Evolutionary conservation across 2,888 invertebrate genomes (phyloP), one percentile per base, ranked within the genome.

Genomic region (Bellardia pandia): DNA sequence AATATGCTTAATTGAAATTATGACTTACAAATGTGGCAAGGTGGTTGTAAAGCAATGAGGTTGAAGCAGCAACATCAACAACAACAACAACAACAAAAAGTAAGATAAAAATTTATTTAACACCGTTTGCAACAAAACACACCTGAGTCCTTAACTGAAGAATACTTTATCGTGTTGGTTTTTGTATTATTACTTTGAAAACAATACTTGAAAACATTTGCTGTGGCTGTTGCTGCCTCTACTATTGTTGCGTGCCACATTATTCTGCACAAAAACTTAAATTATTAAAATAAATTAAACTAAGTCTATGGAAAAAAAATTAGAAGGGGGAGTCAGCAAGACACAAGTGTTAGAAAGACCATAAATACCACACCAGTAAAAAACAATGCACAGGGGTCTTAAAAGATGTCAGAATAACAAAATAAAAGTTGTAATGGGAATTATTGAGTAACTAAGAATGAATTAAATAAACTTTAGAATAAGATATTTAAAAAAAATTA

Each of bases 31-130:
- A 42, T 23, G 37, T 40, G n/a, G 14, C 13, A 2, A 40, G 53
- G 23, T 16, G 33, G n/a, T 45, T 45, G 13, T 45, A 2, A 45
- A 23, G 40, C 8, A 16, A 64, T 16, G 60, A 30, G 75, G 51
- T 23, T 76, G 64, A 23, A 23, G 13, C 23, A 37, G 3, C 7
- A 40, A 45, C 2, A 45, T 13, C 11, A 37, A 13, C 7, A 40
- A 45, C 2, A 45, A 45, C 11, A 45, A 23, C 23, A 23, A 23
- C 11, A 45, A 33, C 33, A 33, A 11, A 53, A 53, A 45, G 23
- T 75, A 51, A 62, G 51, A 76, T 64, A 71, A 72, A 74, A 83
- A 64, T 83, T 68, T 75, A 76, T 64, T 71, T 77, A 71, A 83
- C 75, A 71, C 48, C 69, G 23, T 33, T 68, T 37, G 78, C 68